A percentile compares a stretch with the other conserved stretches of the same genome.
Conservation (phyloP, 2,797 vertebrate genomes). For the Alca torda region DNA sequence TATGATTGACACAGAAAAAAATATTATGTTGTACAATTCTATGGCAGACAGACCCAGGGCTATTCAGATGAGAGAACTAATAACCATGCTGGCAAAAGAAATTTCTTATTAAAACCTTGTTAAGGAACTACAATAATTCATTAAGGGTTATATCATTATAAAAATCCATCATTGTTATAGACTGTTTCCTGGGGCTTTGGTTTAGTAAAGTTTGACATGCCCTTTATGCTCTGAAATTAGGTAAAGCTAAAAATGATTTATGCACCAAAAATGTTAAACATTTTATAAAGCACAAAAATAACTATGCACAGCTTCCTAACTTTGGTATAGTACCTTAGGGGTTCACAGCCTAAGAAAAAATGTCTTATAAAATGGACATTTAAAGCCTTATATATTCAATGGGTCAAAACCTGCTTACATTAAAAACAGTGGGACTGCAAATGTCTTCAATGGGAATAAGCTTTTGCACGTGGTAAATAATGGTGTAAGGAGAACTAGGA, state of each 20-base stretch:
- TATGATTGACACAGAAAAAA: constrained; percentile 70
- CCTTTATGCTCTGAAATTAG: constrained; percentile 69
- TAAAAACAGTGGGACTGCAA: constrained; percentile 1
- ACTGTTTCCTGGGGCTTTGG: constrained; percentile 48
- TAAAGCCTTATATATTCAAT: background rate
- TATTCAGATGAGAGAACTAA: constrained; percentile 70
- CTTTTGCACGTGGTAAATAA: background rate
- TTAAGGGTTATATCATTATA: constrained; percentile 75
- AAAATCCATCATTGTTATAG: constrained; percentile 72
- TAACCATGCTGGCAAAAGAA: constrained; percentile 64
- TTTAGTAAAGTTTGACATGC: constrained; percentile 71
- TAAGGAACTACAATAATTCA: constrained; percentile 73
- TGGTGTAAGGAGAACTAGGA: background rate
- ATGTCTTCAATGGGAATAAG: background rate
- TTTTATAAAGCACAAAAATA: constrained; percentile 62
- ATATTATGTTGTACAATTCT: constrained; percentile 66
- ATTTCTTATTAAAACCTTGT: constrained; percentile 74
- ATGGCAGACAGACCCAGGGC: constrained; percentile 53
- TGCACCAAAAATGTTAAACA: constrained; percentile 44
- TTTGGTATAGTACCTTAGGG: constrained; percentile 11
- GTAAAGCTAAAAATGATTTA: constrained; percentile 71
- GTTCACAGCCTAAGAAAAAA: constrained; percentile 8
- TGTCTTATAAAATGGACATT: background rate
- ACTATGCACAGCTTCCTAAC: constrained; percentile 22
- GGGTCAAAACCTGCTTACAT: constrained; percentile 11